These are phyloP conservation scores for Pogonus chalceus DNA, from an alignment of 1,140 invertebrate genomes.

Conservation along the genomic window DNA sequence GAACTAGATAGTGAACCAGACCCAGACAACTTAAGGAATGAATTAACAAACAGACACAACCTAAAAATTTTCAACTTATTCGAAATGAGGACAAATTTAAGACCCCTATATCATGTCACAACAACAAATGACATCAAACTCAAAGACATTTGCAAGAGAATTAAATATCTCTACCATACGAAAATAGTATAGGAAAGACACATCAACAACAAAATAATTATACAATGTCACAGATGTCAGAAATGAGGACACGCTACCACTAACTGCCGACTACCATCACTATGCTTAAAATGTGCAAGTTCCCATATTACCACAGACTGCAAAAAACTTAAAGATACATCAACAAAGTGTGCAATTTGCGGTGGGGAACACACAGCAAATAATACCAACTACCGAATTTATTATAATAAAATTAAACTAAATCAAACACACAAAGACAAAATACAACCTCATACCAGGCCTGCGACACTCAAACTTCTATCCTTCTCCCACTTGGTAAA, in stretches of 20 bases:
- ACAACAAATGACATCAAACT: not conserved
- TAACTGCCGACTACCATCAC: not conserved
- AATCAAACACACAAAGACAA: too few species aligned
- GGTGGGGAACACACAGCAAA: not conserved
- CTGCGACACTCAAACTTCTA: too few species aligned
- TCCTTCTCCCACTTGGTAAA: too few species aligned
- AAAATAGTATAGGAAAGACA: not conserved
- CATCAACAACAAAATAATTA: not conserved
- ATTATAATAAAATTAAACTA: too few species aligned
- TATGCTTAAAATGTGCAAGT: not conserved
- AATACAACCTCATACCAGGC: too few species aligned
- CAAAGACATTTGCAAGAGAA: not conserved
- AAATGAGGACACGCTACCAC: not conserved
- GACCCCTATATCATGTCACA: not conserved
- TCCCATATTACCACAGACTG: not conserved
- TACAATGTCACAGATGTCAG: not conserved
- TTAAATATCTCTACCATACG: not conserved
- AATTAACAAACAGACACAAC: not conserved
- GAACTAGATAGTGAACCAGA: not conserved
- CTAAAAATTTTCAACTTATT: too few species aligned
- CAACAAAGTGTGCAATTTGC: not conserved
- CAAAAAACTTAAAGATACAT: not conserved
- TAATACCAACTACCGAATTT: too few species aligned
- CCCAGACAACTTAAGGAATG: not conserved
- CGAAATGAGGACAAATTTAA: too few species aligned